Evolutionary conservation across 2,113 vertebrate genomes (phyloP).

Genomic region (Lethenteron reissneri): DNA sequence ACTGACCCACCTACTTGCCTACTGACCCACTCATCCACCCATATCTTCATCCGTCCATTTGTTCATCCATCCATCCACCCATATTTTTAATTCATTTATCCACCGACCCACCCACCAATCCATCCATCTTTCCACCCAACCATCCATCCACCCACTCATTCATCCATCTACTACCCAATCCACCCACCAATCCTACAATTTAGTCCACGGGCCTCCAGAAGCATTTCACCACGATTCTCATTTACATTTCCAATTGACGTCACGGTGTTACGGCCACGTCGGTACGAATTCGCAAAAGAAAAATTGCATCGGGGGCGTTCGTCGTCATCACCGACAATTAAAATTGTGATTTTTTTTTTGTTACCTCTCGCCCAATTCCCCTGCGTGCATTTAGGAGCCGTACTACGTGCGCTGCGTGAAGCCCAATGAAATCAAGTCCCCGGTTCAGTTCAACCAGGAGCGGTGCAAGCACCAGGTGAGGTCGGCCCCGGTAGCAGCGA

Average conservation of each 20-base stretch:
- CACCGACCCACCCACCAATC: neutral
- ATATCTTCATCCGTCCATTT: neutral
- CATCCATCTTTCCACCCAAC: neutral
- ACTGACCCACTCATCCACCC: no score
- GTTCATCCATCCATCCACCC: neutral
- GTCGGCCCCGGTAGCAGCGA: no score
- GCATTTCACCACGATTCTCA: no score
- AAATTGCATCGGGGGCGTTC: no score
- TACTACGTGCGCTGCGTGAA: constrained; percentile 82
- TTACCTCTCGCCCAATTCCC: neutral
- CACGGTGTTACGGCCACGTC: no score
- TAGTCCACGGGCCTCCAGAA: no score
- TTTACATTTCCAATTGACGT: no score
- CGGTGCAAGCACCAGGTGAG: constrained; percentile 44
- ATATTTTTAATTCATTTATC: neutral
- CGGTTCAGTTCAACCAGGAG: constrained; percentile 32
- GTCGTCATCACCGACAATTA: no score
- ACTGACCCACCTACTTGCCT: neutral
- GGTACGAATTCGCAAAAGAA: no score
- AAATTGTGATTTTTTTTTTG: no score
- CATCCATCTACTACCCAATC: neutral
- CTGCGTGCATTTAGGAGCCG: constrained; percentile 35
- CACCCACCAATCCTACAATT: no score
- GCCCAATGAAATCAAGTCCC: constrained; percentile 57
- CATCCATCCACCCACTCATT: neutral